A percentile compares a stretch with the other conserved stretches of the same genome.
Evolutionary conservation across 2,113 vertebrate genomes (phyloP).

Genomic region (Calonectris borealis): DNA sequence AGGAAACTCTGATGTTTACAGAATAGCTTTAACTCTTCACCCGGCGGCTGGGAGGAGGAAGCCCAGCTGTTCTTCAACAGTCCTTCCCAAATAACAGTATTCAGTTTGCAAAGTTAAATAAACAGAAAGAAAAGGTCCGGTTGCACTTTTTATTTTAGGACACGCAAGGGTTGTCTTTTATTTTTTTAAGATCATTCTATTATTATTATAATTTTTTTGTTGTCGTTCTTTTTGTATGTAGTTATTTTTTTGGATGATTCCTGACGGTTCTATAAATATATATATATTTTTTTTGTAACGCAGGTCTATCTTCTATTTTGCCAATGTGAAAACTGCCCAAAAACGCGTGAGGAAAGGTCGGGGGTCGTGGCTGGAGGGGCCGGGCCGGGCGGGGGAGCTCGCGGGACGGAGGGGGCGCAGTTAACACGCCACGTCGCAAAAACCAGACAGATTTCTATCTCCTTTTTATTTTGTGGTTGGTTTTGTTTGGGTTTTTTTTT

Average conservation of each 20-base stretch:
- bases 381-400: accelerated
- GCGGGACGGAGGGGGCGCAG: neutral
- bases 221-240: constrained; percentile 7
- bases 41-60: constrained; percentile 14
- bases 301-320: constrained; percentile 25
- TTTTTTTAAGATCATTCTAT: constrained; percentile 58
- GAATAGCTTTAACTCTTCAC: constrained; percentile 72
- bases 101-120: constrained; percentile 67
- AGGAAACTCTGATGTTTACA: constrained; percentile 62
- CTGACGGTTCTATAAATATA: neutral
- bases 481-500: neutral
- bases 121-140: constrained; percentile 68
- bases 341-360: neutral
- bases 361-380: neutral
- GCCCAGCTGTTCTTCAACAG: constrained; percentile 22
- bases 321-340: constrained; percentile 41
- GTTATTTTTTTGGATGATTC: neutral
- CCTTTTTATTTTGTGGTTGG: constrained; percentile 41
- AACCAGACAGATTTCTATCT: neutral
- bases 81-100: constrained; percentile 68
- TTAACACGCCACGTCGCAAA: neutral
- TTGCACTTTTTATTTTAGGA: constrained; percentile 74
- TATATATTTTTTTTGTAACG: neutral
- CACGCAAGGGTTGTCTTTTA: constrained; percentile 34
- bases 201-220: neutral